Conservation (phyloP, 2,888 invertebrate genomes). For the Junonia oenone region DNA sequence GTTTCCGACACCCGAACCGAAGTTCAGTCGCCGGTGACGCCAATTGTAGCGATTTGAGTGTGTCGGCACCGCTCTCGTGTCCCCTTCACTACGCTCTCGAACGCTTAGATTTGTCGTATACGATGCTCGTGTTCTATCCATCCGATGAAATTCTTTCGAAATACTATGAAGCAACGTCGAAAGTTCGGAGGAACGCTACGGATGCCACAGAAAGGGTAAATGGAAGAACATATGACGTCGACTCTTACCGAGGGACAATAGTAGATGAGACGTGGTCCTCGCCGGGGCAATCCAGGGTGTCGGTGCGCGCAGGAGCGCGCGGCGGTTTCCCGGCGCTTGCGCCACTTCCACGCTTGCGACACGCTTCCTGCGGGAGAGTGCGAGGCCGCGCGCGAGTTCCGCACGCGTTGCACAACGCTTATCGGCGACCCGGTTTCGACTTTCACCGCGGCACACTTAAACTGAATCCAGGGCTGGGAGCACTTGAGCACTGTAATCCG, state of each 20-base stretch:
- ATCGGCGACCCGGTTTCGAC: slow-evolving; percentile 67
- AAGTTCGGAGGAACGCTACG: neutral
- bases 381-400: slow-evolving; percentile 71
- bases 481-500: slow-evolving; percentile 77
- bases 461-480: slow-evolving; percentile 63
- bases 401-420: slow-evolving; percentile 71
- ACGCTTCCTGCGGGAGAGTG: slow-evolving; percentile 76
- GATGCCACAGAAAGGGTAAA: neutral
- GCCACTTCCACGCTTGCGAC: slow-evolving; percentile 75
- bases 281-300: slow-evolving; percentile 59
- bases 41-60: slow-evolving; percentile 51
- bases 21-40: slow-evolving; percentile 61
- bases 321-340: slow-evolving; percentile 70
- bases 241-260: slow-evolving; percentile 36
- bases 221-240: neutral
- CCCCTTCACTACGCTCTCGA: slow-evolving; percentile 60
- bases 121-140: slow-evolving; percentile 29
- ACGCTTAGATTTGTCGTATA: slow-evolving; percentile 37
- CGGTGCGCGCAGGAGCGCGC: slow-evolving; percentile 57
- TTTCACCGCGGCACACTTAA: slow-evolving; percentile 63
- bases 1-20: slow-evolving; percentile 71
- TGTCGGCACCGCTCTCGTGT: slow-evolving; percentile 45
- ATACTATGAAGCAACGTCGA: neutral
- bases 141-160: slow-evolving; percentile 28
- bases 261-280: slow-evolving; percentile 48